Base-by-base conservation (phyloP, 2,888 invertebrate species). In the Coleophora flavipennella region DNA sequence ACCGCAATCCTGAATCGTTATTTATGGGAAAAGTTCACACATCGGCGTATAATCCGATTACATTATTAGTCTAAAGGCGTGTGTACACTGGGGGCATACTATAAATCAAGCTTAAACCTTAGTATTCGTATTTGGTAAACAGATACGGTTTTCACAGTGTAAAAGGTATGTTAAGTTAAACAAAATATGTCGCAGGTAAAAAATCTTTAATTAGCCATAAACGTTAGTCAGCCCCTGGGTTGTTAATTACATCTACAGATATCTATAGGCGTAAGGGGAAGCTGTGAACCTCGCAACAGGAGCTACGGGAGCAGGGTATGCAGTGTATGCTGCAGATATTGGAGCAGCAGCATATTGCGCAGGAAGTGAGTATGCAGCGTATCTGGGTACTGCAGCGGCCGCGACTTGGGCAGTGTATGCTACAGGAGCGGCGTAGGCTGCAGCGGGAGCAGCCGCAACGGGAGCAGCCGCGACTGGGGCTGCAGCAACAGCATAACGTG, bases 281-380 rank as follows among this genome's bases (percentile, higher is more conserved):
- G 35, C 31, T 2, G 33, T 20, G 9, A 35, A 26, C n/a, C 35
- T 26, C 1, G 38, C 38, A 2, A 42, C 26, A 1, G 42, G 36
- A n/a, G 36, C 35, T 2, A 36, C 10, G 36, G 39, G 36, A n/a
- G 44, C 36, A 7, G 36, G 35, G 27, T 20, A 33, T 11, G 37
- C 44, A 38, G 41, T 45, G 49, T 69, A 65, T 2, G 68, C 62
- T 8, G 74, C 63, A 25, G 64, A 61, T 1, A 58, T 45, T 0
- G 65, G 61, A 3, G 66, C 62, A n/a, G 44, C 36, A 7, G 36
- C 38, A 14, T 20, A 33, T 11, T 34, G 41, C 37, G 74, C 63
- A 25, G 64, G 61, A 1, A 58, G 45, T 36, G 41, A 46, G 48
- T 69, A 64, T 2, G 67, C 62, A 10, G 75, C 62, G 25, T 69